Base-by-base conservation (phyloP, 1,140 invertebrate genomes). In the Polypedilum vanderplanki region DNA sequence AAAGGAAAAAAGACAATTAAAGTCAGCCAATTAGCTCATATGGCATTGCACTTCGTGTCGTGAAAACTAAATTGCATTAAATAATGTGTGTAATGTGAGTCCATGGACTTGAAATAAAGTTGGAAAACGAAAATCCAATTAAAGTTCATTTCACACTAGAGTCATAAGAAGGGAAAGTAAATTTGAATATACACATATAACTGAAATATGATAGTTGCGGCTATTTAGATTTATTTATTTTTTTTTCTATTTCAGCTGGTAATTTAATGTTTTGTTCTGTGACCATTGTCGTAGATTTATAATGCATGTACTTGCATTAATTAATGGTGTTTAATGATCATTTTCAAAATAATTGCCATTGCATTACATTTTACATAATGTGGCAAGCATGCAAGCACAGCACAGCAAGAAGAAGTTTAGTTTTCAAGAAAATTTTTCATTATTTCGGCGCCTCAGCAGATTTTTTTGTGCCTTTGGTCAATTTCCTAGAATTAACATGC, bases 151-250 rank as follows among this genome's bases (percentile, higher is more conserved):
- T 57, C 46, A 57, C 46, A 57, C 46, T n/a, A 57, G n/a, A 15
- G 4, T 15, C 46, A 57, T 57, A n/a, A n/a, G 46, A 57, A 57
- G 46, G 12, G 46, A 12, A 57, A 57, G n/a, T n/a, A 57, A 12
- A 12, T 57, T 33, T 33, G 24, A 33, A 33, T n/a, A n/a, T 46
- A 15, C 41, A 8, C 9, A 46, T 15, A 10, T 3, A 7, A 4
- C 15, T 57, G 46, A 12, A 57, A 57, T 57, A 57, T 57, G 46
- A 57, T 57, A 57, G 46, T n/a, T 1, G 46, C n/a, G 46, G 12
- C 12, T 57, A 57, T 57, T 57, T 57, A 57, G n/a, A n/a, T 57
- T 57, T n/a, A 57, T 57, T 57, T 46, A 46, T 46, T 57, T 57
- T 15, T 12, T n/a, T n/a, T 57, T 57, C 12, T 57, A n/a, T 8